Conservation (phyloP, 2,888 invertebrate genomes). For the Pollenia angustigena region DNA sequence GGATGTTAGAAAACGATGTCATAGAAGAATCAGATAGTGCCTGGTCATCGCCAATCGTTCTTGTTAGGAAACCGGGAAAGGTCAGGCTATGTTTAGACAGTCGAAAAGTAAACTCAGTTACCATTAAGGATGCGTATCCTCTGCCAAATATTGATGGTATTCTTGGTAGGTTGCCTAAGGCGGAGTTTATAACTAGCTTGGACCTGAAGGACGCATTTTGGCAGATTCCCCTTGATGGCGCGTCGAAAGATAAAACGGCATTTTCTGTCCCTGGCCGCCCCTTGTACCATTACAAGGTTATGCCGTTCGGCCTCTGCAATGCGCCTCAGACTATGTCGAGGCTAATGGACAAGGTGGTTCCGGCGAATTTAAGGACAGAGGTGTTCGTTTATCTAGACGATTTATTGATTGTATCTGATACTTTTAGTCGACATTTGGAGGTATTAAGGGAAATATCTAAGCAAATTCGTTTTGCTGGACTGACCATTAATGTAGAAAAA, state of each 20-base stretch:
- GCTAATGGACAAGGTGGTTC: too few species aligned
- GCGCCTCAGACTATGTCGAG: too few species aligned
- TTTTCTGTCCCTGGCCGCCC: constrained; percentile 42
- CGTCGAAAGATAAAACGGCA: constrained; percentile 48
- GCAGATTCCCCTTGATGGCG: constrained; percentile 45
- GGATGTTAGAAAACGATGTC: constrained; percentile 77
- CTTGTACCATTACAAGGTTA: too few species aligned
- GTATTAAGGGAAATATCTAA: constrained; percentile 28
- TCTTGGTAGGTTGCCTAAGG: constrained; percentile 51
- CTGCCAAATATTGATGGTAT: constrained; percentile 70
- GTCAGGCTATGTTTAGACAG: background rate
- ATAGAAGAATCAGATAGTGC: constrained; percentile 77
- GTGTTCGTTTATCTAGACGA: too few species aligned
- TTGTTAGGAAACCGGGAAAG: constrained; percentile 75
- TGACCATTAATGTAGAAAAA: constrained; percentile 36
- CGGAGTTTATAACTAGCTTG: constrained; percentile 46
- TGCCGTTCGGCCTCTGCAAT: too few species aligned
- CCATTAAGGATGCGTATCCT: constrained; percentile 68
- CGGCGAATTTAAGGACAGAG: too few species aligned
- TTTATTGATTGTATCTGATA: background rate
- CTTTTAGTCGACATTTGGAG: constrained; percentile 23
- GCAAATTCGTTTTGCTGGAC: constrained; percentile 39
- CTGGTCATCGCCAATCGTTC: constrained; percentile 77
- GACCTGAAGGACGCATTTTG: background rate
- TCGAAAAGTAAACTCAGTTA: constrained; percentile 76